phyloP scores from a whole-genome alignment of 1,140 invertebrate species.

The Drosophila lowei region DNA sequence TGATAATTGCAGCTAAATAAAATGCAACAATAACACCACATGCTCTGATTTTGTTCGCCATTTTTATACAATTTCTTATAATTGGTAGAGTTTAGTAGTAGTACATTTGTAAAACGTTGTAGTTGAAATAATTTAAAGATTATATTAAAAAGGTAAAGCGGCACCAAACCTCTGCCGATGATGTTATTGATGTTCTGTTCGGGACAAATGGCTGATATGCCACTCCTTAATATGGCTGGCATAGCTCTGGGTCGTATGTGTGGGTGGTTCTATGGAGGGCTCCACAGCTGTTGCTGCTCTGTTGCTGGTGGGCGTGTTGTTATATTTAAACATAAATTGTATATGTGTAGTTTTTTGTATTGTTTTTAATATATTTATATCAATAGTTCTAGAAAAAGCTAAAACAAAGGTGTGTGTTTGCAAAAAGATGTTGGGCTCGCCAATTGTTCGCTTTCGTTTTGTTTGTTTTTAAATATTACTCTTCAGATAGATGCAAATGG shows the following conservation, averaged over 20 bases:
- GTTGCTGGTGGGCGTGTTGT: conserved; percentile 21
- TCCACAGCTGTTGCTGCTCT: conserved; percentile 21
- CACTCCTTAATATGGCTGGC: too few relatives aligned
- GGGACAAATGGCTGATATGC: background rate
- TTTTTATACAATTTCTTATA: conserved; percentile 67
- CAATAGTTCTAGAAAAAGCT: conserved; percentile 82
- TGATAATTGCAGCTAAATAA: conserved; percentile 13
- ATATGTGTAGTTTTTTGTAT: conserved; percentile 60
- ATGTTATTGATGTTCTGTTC: conserved; percentile 7
- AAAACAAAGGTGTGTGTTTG: conserved; percentile 70
- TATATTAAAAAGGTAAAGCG: conserved; percentile 46
- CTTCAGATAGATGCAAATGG: conserved; percentile 53
- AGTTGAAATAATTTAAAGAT: conserved; percentile 53
- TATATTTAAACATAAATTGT: conserved; percentile 76
- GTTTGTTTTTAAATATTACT: conserved; percentile 20
- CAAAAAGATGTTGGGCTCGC: conserved; percentile 35
- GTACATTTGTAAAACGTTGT: conserved; percentile 57
- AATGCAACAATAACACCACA: conserved; percentile 6
- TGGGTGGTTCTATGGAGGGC: conserved; percentile 3
- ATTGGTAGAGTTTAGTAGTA: conserved; percentile 49
- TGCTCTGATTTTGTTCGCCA: conserved; percentile 37
- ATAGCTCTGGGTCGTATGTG: too few relatives aligned
- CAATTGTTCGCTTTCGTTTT: conserved; percentile 1
- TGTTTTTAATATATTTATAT: conserved; percentile 79
- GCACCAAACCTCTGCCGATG: conserved; percentile 2